Percentiles rank a stretch among this genome's conserved stretches.
Evolutionary conservation across 2,113 vertebrate species (phyloP).

Genomic region (Channa argus): DNA sequence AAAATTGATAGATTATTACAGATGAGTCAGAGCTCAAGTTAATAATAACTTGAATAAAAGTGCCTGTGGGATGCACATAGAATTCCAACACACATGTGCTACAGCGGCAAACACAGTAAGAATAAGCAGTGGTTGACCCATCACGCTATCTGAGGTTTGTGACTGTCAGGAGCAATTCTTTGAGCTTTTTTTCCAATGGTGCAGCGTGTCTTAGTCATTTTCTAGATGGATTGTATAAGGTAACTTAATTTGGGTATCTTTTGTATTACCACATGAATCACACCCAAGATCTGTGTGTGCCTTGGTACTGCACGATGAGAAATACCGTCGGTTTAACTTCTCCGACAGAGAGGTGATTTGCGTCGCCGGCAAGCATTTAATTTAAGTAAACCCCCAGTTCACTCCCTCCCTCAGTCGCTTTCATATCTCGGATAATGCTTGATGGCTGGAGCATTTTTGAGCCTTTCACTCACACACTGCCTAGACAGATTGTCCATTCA

Average conservation of each 20-base stretch:
- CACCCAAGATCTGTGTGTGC: slow-evolving; percentile 33
- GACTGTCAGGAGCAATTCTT: slow-evolving; percentile 32
- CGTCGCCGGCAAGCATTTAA: slow-evolving; percentile 58
- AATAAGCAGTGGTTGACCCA: not conserved
- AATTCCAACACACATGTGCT: slow-evolving; percentile 12
- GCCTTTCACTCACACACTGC: slow-evolving; percentile 29
- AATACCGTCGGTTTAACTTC: slow-evolving; percentile 48
- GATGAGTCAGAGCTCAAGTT: slow-evolving; percentile 38
- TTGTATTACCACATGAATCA: slow-evolving; percentile 69
- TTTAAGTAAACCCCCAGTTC: slow-evolving; percentile 60
- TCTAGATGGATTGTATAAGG: slow-evolving; percentile 52
- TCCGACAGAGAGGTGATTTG: slow-evolving; percentile 52
- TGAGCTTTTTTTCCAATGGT: slow-evolving; percentile 33
- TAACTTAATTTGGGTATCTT: slow-evolving; percentile 72
- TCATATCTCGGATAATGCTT: slow-evolving; percentile 44
- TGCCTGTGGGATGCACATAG: not conserved
- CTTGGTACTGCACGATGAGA: slow-evolving; percentile 29
- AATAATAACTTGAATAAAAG: slow-evolving; percentile 29
- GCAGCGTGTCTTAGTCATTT: slow-evolving; percentile 56
- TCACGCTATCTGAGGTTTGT: slow-evolving; percentile 39
- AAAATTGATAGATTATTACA: slow-evolving; percentile 15
- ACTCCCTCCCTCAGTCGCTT: slow-evolving; percentile 32
- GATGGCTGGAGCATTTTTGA: not conserved
- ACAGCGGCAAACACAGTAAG: slow-evolving; percentile 6
- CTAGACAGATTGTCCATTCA: slow-evolving; percentile 23